Percentiles rank a stretch among this genome's conserved stretches.
Evolutionary conservation across 2,113 vertebrate genomes (phyloP).

Genomic region (Galbula dea): DNA sequence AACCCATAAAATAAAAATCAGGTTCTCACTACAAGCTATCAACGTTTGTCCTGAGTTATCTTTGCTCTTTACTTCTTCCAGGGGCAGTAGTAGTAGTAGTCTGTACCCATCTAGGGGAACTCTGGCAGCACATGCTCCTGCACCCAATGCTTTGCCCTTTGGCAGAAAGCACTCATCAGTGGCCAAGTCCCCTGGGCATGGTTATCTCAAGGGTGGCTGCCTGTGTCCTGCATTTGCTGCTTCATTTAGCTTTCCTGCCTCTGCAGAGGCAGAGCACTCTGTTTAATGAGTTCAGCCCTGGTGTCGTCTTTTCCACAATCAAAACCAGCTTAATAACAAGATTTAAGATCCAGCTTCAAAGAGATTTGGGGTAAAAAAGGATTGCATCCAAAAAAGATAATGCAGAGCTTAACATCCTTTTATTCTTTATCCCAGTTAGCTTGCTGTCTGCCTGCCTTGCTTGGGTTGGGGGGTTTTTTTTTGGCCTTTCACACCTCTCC

Average conservation of each 20-base stretch:
- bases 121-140: neutral
- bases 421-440: neutral
- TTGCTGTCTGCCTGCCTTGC: neutral
- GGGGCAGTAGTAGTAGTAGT: no score
- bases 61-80: neutral
- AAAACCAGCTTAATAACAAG: neutral
- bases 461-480: neutral
- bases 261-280: neutral
- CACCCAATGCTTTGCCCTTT: neutral
- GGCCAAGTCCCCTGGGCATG: neutral
- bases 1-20: neutral
- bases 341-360: neutral
- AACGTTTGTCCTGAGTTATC: neutral
- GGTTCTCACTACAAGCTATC: neutral
- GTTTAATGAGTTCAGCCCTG: neutral
- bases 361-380: neutral
- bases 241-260: neutral
- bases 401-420: neutral
- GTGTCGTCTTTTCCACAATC: neutral
- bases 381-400: neutral
- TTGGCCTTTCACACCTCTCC: neutral
- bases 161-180: neutral
- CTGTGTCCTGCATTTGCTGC: neutral
- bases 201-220: neutral
- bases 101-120: neutral